Conservation (phyloP, 2,113 vertebrate genomes). For the Elanus axillaris region DNA sequence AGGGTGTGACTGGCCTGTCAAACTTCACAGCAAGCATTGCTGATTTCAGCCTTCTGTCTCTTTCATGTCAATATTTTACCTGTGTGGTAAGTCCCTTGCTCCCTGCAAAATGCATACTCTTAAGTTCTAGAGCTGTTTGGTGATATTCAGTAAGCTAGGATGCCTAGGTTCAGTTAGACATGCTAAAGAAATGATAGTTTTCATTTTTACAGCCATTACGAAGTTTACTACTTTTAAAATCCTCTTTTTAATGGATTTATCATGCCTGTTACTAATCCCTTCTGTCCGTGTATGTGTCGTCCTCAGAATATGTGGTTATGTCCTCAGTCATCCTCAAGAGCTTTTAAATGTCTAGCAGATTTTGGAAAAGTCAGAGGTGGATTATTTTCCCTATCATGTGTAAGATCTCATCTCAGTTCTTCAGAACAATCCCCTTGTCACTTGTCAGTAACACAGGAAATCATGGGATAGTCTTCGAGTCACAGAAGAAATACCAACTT, state of each 20-base stretch:
- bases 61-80: background rate
- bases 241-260: background rate
- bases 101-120: background rate
- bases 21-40: background rate
- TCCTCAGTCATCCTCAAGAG: background rate
- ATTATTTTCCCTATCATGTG: background rate
- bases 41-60: background rate
- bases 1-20: background rate
- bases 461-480: background rate
- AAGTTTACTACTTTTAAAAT: background rate
- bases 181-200: background rate
- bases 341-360: background rate
- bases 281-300: background rate
- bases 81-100: background rate
- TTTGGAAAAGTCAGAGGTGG: background rate
- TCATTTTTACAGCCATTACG: accelerated
- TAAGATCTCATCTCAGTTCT: background rate
- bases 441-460: background rate
- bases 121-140: background rate
- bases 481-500: background rate
- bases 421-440: background rate
- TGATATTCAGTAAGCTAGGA: background rate
- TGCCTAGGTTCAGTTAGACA: background rate
- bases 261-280: background rate
- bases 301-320: background rate